Evolutionary conservation across 2,797 vertebrate species (phyloP).

Genomic region (Hoplostethus mediterraneus): DNA sequence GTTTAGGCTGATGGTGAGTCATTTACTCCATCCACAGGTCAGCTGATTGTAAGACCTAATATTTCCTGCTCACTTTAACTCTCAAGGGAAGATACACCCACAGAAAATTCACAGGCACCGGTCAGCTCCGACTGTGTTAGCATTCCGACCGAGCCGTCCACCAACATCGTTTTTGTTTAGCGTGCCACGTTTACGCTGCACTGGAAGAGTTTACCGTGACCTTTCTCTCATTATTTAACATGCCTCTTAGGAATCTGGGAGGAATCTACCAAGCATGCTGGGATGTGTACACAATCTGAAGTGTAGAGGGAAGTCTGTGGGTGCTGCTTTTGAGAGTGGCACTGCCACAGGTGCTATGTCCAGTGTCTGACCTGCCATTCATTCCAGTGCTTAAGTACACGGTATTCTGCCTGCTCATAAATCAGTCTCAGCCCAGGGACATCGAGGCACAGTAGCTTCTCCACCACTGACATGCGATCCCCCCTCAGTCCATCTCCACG

Average conservation of each 20-base stretch:
- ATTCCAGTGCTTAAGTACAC: conserved; percentile 35
- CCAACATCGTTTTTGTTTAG: conserved; percentile 29
- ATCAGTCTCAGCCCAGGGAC: conserved; percentile 46
- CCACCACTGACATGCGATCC: conserved; percentile 37
- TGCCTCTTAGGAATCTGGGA: conserved; percentile 16
- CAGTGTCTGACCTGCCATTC: conserved; percentile 1
- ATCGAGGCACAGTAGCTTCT: conserved; percentile 25
- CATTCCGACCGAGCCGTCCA: conserved; percentile 21
- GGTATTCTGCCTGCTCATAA: conserved; percentile 40
- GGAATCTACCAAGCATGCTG: conserved; percentile 21
- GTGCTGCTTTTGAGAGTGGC: conserved; percentile 8
- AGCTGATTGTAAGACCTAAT: conserved; percentile 3
- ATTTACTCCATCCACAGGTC: not conserved
- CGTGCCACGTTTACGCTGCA: conserved; percentile 33
- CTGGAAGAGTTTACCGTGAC: conserved; percentile 53
- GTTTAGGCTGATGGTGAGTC: conserved; percentile 25
- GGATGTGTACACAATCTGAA: conserved; percentile 39
- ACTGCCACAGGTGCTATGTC: conserved; percentile 5
- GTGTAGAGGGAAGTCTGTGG: not conserved
- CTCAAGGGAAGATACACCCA: conserved; percentile 16
- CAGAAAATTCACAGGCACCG: conserved; percentile 21
- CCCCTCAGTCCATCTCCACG: conserved; percentile 22
- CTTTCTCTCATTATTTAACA: conserved; percentile 41
- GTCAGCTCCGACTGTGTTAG: conserved; percentile 18
- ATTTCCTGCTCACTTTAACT: conserved; percentile 12